Evolutionary conservation across 2,888 invertebrate genomes (phyloP).

Genomic region (Melipona beecheii): DNA sequence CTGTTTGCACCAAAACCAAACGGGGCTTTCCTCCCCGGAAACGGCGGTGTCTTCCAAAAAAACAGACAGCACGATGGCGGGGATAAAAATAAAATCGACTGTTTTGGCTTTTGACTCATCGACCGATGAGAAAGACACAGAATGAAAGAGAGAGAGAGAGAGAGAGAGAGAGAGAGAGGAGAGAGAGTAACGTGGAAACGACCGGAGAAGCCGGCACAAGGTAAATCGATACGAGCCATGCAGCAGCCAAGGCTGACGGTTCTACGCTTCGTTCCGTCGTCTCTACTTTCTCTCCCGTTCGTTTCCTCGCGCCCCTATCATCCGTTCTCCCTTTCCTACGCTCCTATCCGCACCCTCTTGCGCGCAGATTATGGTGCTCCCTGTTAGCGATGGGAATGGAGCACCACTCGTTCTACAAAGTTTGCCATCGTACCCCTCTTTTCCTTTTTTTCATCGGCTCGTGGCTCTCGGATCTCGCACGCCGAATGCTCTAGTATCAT

Average conservation of each 20-base stretch:
- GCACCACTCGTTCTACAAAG: slow-evolving; percentile 55
- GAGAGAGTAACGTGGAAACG: slow-evolving; percentile 46
- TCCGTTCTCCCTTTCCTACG: slow-evolving; percentile 30
- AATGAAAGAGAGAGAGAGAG: background rate
- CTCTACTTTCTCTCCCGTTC: slow-evolving; percentile 55
- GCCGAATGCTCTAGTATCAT: background rate
- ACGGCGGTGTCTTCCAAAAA: background rate
- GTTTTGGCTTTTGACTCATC: slow-evolving; percentile 45
- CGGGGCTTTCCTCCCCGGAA: background rate
- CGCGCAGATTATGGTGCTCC: slow-evolving; percentile 52
- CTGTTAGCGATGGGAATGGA: slow-evolving; percentile 55
- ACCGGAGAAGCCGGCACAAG: slow-evolving; percentile 66
- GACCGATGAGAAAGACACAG: slow-evolving; percentile 18
- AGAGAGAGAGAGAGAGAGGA: background rate
- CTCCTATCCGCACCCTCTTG: slow-evolving; percentile 33
- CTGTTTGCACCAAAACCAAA: background rate
- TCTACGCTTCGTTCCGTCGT: slow-evolving; percentile 54
- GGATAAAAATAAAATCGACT: slow-evolving; percentile 41
- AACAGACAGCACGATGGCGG: slow-evolving; percentile 1
- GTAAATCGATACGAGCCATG: slow-evolving; percentile 76
- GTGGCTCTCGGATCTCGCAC: background rate
- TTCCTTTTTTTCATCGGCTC: background rate
- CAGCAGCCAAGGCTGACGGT: slow-evolving; percentile 71
- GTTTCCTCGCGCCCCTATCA: slow-evolving; percentile 49
- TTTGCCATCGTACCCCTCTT: slow-evolving; percentile 43